Evolutionary conservation across 2,113 vertebrate genomes (phyloP), one percentile per base, ranked within the genome.

Genomic region (Phalacrocorax pelagicus): DNA sequence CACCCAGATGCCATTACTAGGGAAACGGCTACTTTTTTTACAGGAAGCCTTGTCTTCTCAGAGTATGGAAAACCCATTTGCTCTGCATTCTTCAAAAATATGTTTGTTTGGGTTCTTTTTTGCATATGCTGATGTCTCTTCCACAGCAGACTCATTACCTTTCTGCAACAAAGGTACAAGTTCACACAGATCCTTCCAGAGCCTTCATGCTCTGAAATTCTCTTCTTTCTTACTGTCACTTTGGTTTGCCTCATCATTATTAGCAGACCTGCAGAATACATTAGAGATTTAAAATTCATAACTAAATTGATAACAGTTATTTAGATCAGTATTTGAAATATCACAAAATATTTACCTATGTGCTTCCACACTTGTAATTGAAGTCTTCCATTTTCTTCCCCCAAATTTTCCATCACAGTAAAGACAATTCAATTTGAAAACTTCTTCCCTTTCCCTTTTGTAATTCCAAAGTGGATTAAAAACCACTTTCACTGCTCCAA

Each of bases 151-250:
- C 94, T 94, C 88, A 94, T 96, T 92, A 96, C 75, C 88, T 92
- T 92, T 86, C 90, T 94, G 94, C 75, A 95, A 96, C 84, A 94
- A 92, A 94, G 2, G 69, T 73, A 93, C 55, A 94, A 94, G 85
- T 77, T 90, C 82, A 86, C 71, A 86, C 42, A 90, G 82, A 94
- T 95, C 71, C 94, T 92, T 95, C 88, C 86, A 96, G 96, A 96
- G 90, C 86, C 85, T 86, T 94, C 92, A 94, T 27, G 88, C 94
- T 92, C 95, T 93, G 88, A 90, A 93, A 96, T 86, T 95, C 66
- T 93, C 87, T 91, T 96, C 90, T 83, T 90, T 92, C 82, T 85
- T 85, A 85, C 87, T 88, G 46, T 83, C 90, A 88, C 38, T 94
- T 93, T 82, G 91, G 70, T 95, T 94, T 93, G 74, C 65, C 79